Percentiles rank a stretch among this genome's conserved stretches.
Conservation (phyloP, 2,113 vertebrate species). For the Panthera tigris region DNA sequence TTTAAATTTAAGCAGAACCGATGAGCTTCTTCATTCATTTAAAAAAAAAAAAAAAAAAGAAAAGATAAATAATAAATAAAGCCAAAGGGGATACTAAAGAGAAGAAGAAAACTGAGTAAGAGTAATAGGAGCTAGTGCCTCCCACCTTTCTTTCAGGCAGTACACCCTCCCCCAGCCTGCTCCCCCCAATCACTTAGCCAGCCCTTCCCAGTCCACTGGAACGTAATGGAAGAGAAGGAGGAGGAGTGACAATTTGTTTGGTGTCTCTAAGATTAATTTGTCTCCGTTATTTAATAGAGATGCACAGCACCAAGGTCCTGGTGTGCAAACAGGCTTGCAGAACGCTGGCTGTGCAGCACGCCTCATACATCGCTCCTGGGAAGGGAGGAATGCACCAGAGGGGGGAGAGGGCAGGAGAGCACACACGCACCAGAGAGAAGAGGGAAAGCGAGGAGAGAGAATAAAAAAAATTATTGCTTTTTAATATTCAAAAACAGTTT, state of each 20-base stretch:
- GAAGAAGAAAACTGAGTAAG: constrained; percentile 75
- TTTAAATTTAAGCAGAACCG: constrained; percentile 82
- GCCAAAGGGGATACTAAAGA: constrained; percentile 44
- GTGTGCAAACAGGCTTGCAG: constrained; percentile 88
- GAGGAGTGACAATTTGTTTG: constrained; percentile 91
- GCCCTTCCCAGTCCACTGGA: constrained; percentile 84
- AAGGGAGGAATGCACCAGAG: constrained; percentile 61
- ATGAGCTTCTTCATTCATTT: constrained; percentile 79
- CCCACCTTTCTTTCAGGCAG: constrained; percentile 78
- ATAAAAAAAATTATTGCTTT: constrained; percentile 90
- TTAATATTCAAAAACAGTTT: constrained; percentile 94
- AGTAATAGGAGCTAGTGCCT: constrained; percentile 58
- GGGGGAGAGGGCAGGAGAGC: constrained; percentile 66
- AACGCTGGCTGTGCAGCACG: constrained; percentile 85
- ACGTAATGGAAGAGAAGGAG: constrained; percentile 81
- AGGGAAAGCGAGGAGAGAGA: constrained; percentile 83
- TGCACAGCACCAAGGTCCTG: constrained; percentile 88
- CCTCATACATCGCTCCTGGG: constrained; percentile 85
- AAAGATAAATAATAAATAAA: constrained; percentile 56
- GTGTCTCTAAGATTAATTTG: constrained; percentile 92
- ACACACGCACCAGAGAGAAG: constrained; percentile 60
- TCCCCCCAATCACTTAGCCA: constrained; percentile 75
- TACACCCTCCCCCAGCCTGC: constrained; percentile 41
- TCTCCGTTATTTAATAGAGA: constrained; percentile 91
- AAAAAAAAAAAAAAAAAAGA: background rate